Percentiles rank a stretch among this genome's conserved stretches.
Evolutionary conservation across 2,113 vertebrate species (phyloP).

Genomic region (Reinhardtius hippoglossoides): DNA sequence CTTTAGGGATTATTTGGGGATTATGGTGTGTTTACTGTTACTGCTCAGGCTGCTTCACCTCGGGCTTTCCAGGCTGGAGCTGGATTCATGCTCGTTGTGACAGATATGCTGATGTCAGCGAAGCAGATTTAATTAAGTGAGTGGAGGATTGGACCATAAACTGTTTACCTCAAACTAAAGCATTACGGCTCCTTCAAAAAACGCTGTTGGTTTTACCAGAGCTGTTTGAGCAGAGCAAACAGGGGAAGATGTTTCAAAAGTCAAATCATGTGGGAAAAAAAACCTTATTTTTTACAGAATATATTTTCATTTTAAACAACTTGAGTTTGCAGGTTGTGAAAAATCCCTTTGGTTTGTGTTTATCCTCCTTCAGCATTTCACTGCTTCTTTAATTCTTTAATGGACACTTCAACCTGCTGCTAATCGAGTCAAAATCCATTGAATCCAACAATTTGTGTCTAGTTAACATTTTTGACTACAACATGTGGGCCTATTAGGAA

Average conservation of each 20-base stretch:
- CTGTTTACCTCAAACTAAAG: not conserved
- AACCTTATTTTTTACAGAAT: too few species aligned
- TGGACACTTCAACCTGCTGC: too few species aligned
- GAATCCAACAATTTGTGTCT: too few species aligned
- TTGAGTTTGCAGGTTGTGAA: not conserved
- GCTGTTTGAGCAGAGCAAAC: not conserved
- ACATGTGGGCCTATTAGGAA: too few species aligned
- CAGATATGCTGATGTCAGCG: slow-evolving; percentile 27
- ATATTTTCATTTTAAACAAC: too few species aligned
- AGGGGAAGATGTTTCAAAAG: too few species aligned
- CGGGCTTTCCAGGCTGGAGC: slow-evolving; percentile 4
- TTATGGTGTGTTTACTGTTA: slow-evolving; percentile 6
- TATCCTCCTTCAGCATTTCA: too few species aligned
- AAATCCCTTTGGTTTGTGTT: too few species aligned
- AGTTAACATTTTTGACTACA: too few species aligned
- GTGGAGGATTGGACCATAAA: not conserved
- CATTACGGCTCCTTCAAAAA: not conserved
- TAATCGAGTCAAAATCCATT: too few species aligned
- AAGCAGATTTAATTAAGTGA: slow-evolving; percentile 27
- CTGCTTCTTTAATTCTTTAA: too few species aligned
- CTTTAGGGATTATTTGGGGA: slow-evolving; percentile 13
- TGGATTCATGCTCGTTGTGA: slow-evolving; percentile 4
- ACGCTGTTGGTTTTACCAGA: not conserved
- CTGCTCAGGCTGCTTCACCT: slow-evolving; percentile 7
- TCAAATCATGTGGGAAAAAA: too few species aligned